These are phyloP conservation scores for Parazoanthus atlanticus DNA, from an alignment of 92 coral and sea anemone species.

Conservation along the genomic window DNA sequence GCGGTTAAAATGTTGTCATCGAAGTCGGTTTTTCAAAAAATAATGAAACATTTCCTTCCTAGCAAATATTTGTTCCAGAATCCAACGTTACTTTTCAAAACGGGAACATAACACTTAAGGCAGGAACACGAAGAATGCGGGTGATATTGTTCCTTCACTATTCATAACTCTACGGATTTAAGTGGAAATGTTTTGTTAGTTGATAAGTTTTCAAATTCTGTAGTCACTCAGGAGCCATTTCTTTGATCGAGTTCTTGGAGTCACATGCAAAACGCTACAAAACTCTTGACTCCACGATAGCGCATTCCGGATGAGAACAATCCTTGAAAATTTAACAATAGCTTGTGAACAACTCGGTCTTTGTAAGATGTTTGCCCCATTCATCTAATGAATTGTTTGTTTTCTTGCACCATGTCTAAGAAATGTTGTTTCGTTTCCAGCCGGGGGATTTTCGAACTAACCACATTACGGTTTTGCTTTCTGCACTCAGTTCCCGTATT, in stretches of 20 bases:
- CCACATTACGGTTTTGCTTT: neutral
- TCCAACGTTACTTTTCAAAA: neutral
- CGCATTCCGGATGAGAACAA: neutral
- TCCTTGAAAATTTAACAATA: neutral
- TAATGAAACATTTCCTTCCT: neutral
- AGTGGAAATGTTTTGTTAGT: neutral
- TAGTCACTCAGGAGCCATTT: constrained; percentile 2
- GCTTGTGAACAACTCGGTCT: neutral
- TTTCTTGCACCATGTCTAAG: neutral
- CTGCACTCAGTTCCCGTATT: neutral
- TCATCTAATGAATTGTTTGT: neutral
- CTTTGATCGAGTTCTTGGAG: neutral
- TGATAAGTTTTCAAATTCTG: neutral
- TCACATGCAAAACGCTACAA: neutral
- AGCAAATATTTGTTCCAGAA: neutral
- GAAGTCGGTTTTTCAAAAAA: neutral
- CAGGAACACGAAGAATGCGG: constrained; percentile 13
- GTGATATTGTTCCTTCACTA: neutral
- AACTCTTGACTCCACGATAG: neutral
- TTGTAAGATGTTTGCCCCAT: neutral
- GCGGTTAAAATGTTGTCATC: neutral
- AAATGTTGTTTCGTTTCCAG: neutral
- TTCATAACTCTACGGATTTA: neutral
- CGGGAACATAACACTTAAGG: neutral
- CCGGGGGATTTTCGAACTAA: constrained; percentile 3